These are phyloP conservation scores for Cyprinodon diabolis DNA, from an alignment of 2,797 vertebrate genomes.

Conservation along the genomic window DNA sequence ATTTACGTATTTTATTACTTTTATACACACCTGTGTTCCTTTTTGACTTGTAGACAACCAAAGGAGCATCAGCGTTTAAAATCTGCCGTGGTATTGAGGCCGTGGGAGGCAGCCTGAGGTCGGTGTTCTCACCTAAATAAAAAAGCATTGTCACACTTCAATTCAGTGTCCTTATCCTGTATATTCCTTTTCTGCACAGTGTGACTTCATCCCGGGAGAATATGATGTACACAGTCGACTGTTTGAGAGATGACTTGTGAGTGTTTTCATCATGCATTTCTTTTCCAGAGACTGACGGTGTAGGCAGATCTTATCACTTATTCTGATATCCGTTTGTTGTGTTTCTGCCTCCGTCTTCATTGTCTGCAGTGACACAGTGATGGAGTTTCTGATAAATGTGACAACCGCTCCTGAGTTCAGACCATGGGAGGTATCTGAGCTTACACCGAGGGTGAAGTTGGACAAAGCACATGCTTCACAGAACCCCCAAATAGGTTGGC, in stretches of 20 bases:
- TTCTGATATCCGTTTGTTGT: too few relatives aligned
- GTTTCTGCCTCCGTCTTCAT: not conserved
- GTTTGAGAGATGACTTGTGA: conserved; percentile 92
- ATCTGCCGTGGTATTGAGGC: conserved; percentile 94
- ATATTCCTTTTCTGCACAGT: conserved; percentile 72
- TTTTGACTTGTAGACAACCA: conserved; percentile 86
- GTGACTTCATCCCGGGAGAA: conserved; percentile 91
- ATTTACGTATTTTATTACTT: too few relatives aligned
- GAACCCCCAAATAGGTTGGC: conserved; percentile 85
- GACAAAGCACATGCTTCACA: conserved; percentile 87
- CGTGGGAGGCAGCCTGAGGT: conserved; percentile 93
- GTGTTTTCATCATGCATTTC: conserved; percentile 52
- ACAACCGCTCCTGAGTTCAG: conserved; percentile 95
- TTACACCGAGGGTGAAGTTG: conserved; percentile 80
- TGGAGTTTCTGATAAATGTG: conserved; percentile 98
- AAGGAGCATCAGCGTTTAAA: conserved; percentile 95
- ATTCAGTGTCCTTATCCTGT: conserved; percentile 17
- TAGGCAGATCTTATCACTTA: not conserved
- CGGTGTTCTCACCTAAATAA: conserved; percentile 31
- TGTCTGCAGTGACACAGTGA: conserved; percentile 88
- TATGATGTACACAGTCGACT: conserved; percentile 90
- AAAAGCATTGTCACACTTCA: not conserved
- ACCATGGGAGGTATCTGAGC: conserved; percentile 89
- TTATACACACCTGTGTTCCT: not conserved
- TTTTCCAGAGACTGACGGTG: not conserved